These are phyloP conservation scores for Chlorodrepanis virens DNA, from an alignment of 2,113 vertebrate genomes.

Conservation along the genomic window DNA sequence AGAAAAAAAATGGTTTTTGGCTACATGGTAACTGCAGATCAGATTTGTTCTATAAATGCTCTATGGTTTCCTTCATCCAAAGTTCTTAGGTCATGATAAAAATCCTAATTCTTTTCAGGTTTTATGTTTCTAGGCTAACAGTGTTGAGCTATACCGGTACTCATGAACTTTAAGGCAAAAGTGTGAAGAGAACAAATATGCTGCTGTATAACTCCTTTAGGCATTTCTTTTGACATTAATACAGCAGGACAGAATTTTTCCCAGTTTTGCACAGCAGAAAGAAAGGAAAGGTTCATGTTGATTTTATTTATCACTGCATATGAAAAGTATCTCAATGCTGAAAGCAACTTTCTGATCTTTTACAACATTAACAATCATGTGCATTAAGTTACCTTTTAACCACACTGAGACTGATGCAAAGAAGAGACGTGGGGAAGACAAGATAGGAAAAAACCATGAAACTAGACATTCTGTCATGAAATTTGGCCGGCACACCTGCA, in stretches of 20 bases:
- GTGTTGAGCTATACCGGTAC: not conserved
- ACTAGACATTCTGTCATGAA: not conserved
- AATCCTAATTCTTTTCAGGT: not conserved
- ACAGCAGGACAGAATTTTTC: not conserved
- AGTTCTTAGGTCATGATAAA: not conserved
- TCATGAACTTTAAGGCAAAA: not conserved
- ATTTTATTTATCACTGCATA: not conserved
- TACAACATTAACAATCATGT: not conserved
- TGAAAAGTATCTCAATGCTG: not conserved
- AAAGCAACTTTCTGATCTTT: not conserved
- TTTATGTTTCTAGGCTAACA: not conserved
- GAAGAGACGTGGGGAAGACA: not conserved
- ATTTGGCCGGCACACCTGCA: not conserved
- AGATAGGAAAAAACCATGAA: not conserved
- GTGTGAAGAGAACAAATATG: not conserved
- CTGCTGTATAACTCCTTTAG: not conserved
- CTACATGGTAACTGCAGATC: not conserved
- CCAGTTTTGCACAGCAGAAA: not conserved
- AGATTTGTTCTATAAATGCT: not conserved
- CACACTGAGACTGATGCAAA: not conserved
- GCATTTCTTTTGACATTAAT: not conserved
- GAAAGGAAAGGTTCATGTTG: not conserved
- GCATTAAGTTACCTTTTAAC: not conserved
- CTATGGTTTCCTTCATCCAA: not conserved
- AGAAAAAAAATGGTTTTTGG: not conserved